phyloP scores from a whole-genome alignment of 2,888 invertebrate species.

The Cinara cedri region DNA sequence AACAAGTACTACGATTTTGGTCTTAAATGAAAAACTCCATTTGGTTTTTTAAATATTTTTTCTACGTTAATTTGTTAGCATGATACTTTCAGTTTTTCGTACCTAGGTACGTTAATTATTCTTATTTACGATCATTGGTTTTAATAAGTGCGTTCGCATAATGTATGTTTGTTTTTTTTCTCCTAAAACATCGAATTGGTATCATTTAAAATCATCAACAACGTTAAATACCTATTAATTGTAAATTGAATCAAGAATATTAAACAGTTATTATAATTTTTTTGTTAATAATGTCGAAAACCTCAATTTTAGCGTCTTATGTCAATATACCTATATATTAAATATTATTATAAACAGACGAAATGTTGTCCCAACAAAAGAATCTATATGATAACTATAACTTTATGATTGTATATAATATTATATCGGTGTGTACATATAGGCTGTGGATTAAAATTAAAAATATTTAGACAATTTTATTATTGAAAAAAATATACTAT shows the following conservation, averaged over 20 bases:
- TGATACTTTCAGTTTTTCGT: conserved; percentile 18
- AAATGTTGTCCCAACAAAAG: conserved; percentile 25
- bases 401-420: conserved; percentile 45
- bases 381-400: conserved; percentile 46
- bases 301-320: conserved; percentile 44
- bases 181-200: no score
- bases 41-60: no score
- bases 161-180: no score
- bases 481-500: conserved; percentile 20
- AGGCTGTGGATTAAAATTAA: conserved; percentile 52
- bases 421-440: conserved; percentile 51
- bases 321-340: conserved; percentile 28
- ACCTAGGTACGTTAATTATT: not conserved
- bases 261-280: conserved; percentile 43
- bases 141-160: not conserved
- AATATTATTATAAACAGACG: conserved; percentile 23
- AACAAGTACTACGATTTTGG: conserved; percentile 36
- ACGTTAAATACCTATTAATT: conserved; percentile 39
- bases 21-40: not conserved
- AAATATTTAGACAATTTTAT: conserved; percentile 51
- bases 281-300: conserved; percentile 38
- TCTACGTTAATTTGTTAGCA: not conserved
- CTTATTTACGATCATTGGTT: not conserved
- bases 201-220: no score
- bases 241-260: conserved; percentile 43